phyloP scores from a whole-genome alignment of 2,888 invertebrate species.

The Sminthurinus aureus region DNA sequence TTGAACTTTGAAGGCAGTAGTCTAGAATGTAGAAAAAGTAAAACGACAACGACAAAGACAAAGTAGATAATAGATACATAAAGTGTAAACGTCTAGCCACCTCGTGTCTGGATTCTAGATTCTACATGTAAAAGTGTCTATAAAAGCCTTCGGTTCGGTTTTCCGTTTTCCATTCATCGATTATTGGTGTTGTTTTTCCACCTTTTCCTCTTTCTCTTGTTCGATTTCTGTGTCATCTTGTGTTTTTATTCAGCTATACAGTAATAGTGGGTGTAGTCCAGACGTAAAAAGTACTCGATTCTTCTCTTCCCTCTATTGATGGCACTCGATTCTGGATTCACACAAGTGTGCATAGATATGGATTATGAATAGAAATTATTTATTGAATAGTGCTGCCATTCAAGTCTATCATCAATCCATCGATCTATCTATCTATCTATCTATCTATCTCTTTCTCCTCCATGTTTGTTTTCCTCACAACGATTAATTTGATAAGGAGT shows the following conservation, averaged over 20 bases:
- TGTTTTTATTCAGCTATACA: not conserved
- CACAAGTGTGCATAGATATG: not conserved
- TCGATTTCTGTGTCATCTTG: not conserved
- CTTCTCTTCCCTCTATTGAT: not conserved
- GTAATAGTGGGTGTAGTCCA: not conserved
- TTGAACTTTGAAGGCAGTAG: not conserved
- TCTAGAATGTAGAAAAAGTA: not conserved
- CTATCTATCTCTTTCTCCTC: not conserved
- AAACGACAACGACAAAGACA: too few species aligned
- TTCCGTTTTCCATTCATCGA: slow-evolving; percentile 10
- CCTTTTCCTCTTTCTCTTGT: not conserved
- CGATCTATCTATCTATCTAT: not conserved
- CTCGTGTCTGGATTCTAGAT: not conserved
- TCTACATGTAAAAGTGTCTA: not conserved
- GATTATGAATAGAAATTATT: not conserved
- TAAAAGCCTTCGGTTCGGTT: not conserved
- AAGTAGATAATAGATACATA: not conserved
- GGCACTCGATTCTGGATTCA: not conserved
- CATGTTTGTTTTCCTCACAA: not conserved
- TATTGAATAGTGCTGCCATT: not conserved
- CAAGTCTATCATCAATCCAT: not conserved
- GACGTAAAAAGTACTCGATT: not conserved
- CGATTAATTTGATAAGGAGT: slow-evolving; percentile 1
- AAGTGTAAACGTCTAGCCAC: not conserved
- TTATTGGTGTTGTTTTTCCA: slow-evolving; percentile 8